phyloP scores from a whole-genome alignment of 2,113 vertebrate species.

The Balaenoptera acutorostrata region DNA sequence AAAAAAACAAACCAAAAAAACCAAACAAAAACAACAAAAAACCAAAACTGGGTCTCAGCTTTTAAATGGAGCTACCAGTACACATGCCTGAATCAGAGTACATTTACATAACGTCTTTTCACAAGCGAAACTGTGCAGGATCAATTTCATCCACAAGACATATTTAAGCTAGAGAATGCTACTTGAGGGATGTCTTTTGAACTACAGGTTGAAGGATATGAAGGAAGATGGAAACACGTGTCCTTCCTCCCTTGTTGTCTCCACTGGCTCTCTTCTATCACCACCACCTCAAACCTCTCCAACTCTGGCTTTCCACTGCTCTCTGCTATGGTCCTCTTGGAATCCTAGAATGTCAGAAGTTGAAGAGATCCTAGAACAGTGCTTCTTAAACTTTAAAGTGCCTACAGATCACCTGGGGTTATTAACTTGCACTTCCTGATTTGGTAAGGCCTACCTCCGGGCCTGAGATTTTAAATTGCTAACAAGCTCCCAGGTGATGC shows the following conservation, averaged over 20 bases:
- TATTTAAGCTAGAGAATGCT: conserved; percentile 13
- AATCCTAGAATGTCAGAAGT: background rate
- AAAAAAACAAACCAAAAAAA: background rate
- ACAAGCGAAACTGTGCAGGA: conserved; percentile 16
- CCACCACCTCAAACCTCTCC: background rate
- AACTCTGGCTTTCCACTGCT: background rate
- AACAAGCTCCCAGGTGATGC: conserved; percentile 5
- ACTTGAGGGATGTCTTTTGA: background rate
- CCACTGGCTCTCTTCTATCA: background rate
- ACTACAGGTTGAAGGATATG: background rate
- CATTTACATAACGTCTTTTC: background rate
- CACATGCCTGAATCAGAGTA: background rate
- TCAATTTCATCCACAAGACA: background rate
- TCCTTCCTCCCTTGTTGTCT: background rate
- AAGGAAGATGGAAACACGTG: background rate
- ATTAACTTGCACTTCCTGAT: background rate
- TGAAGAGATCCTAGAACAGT: background rate
- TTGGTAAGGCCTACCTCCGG: conserved; percentile 1
- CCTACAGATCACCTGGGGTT: background rate
- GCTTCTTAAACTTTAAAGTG: conserved; percentile 23
- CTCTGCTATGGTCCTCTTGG: background rate
- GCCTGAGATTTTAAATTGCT: conserved; percentile 17
- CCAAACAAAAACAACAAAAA: background rate
- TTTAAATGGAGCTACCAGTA: background rate
- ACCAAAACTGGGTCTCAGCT: background rate